Evolutionary conservation across 2,113 vertebrate species (phyloP), one percentile per base, ranked within the genome.

Genomic region (Myrmophylax atrothorax): DNA sequence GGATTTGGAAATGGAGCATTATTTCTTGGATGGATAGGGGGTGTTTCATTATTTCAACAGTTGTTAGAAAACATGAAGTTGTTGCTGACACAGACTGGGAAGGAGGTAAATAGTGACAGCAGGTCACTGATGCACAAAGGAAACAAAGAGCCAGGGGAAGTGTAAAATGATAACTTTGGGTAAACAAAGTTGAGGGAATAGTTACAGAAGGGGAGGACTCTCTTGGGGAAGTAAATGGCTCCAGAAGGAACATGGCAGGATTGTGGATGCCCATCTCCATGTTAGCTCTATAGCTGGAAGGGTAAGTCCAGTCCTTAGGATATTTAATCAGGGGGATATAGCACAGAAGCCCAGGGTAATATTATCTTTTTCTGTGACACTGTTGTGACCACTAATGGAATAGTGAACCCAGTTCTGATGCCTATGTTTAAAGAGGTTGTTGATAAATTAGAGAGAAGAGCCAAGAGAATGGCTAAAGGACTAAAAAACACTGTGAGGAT

Each of bases 391-490:
- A 90, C 93, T 97, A 95, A 95, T 94, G 91, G 95, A 96, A 87
- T 7, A 90, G 87, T 5, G 86, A 90, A 81, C 77, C 44, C 8
- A 10, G 67, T 87, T 70, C 73, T 92, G 76, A 37, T 75, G 94
- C 93, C 94, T 94, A 15, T 88, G 94, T 85, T 96, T 97, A 93
- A 97, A 97, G 85, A 96, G 85, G 79, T 53, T 97, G 95, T 96
- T 95, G 94, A 97, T 95, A 91, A 96, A 95, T 97, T 96, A 95
- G 68, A 60, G 60, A 72, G 64, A 89, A 83, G 86, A 96, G 93
- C 52, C 84, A 90, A 94, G 76, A 91, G 93, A 92, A 94, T 84
- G 84, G 89, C 86, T 95, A 60, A 95, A 94, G 94, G 89, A 94
- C 80, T 92, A 53, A 18, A 93, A 97, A 97, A 93, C 93, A 95